These are phyloP conservation scores for Centropyge bicolor DNA, from an alignment of 2,797 vertebrate species.

Conservation along the genomic window DNA sequence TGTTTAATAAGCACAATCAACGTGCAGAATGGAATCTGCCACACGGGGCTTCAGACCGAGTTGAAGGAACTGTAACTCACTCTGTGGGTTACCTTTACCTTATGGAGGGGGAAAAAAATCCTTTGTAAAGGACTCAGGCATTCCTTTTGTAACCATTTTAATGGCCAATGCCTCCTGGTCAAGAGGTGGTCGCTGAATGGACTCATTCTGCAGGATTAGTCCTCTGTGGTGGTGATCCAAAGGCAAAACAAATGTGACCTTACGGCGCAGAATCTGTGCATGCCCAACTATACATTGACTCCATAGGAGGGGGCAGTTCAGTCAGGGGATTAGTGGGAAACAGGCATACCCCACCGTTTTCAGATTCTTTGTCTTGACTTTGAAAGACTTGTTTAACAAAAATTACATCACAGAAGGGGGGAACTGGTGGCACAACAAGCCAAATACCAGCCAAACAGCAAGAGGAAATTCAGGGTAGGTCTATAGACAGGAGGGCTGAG, in stretches of 20 bases:
- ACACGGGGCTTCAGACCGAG: conserved; percentile 57
- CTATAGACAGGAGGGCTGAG: conserved; percentile 61
- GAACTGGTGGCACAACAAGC: conserved; percentile 28
- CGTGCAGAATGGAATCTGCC: conserved; percentile 59
- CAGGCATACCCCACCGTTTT: conserved; percentile 60
- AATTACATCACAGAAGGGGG: conserved; percentile 67
- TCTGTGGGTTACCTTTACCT: conserved; percentile 74
- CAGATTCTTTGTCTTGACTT: conserved; percentile 65
- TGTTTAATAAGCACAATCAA: conserved; percentile 77
- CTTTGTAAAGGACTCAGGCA: conserved; percentile 73
- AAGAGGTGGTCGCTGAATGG: conserved; percentile 77
- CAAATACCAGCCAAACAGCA: conserved; percentile 54
- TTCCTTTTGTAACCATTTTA: conserved; percentile 83
- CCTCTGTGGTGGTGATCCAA: conserved; percentile 71
- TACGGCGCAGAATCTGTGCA: conserved; percentile 69
- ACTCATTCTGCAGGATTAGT: conserved; percentile 82
- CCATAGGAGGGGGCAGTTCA: conserved; percentile 65
- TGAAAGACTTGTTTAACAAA: conserved; percentile 76
- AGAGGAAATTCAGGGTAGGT: conserved; percentile 35
- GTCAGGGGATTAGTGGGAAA: conserved; percentile 74
- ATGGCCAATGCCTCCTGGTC: conserved; percentile 78
- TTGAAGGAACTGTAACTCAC: conserved; percentile 68
- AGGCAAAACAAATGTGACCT: conserved; percentile 77
- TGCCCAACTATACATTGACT: conserved; percentile 70
- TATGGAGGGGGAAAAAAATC: conserved; percentile 41